Evolutionary conservation across 2,113 vertebrate species (phyloP).

Genomic region (Nipponia nippon): DNA sequence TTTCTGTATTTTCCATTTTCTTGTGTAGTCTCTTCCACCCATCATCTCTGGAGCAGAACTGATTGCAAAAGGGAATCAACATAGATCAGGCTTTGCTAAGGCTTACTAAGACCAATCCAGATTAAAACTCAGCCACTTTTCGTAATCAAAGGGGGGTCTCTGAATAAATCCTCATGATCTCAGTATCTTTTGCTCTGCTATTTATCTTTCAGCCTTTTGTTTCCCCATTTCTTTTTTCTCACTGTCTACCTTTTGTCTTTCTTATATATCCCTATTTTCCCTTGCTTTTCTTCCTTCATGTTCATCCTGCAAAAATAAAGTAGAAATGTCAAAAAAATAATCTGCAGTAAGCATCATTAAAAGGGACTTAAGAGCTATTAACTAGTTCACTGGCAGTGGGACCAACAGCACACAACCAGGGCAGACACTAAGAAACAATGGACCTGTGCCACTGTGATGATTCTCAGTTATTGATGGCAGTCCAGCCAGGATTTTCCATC

Average conservation of each 20-base stretch:
- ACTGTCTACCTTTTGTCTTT: not conserved
- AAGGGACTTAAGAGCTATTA: not conserved
- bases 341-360: not conserved
- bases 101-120: not conserved
- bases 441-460: not conserved
- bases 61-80: not conserved
- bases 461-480: not conserved
- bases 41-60: not conserved
- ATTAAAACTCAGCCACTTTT: not conserved
- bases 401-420: not conserved
- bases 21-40: not conserved
- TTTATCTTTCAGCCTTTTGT: not conserved
- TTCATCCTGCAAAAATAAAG: not conserved
- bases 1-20: not conserved
- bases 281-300: not conserved
- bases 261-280: not conserved
- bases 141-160: not conserved
- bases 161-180: not conserved
- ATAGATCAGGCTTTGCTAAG: not conserved
- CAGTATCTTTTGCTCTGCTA: not conserved
- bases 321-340: not conserved
- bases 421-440: not conserved
- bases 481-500: not conserved
- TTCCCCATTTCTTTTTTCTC: not conserved
- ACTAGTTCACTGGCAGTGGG: not conserved